Evolutionary conservation across 1,140 invertebrate species (phyloP).

Genomic region (Eciton burchellii): DNA sequence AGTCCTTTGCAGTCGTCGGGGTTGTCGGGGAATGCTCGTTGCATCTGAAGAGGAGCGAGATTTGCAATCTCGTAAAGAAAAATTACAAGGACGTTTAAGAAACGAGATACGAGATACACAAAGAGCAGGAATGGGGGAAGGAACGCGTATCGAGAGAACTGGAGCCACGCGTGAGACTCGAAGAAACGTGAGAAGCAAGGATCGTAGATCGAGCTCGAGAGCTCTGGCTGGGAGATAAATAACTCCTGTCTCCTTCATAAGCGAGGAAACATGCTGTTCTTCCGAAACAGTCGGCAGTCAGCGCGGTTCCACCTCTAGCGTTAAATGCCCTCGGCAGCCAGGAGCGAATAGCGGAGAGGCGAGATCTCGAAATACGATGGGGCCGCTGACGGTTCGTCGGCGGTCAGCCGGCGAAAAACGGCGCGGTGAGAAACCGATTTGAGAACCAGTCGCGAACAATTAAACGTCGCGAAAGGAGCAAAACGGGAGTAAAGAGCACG

Average conservation of each 20-base stretch:
- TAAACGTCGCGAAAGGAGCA: slow-evolving; percentile 76
- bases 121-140: no score
- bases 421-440: slow-evolving; percentile 74
- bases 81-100: no score
- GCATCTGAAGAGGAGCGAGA: no score
- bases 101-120: no score
- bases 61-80: no score
- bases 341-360: neutral
- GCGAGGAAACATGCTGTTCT: neutral
- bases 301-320: neutral
- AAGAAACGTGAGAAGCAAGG: no score
- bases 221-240: neutral
- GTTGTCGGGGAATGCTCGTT: neutral
- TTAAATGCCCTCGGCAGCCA: neutral
- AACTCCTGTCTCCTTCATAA: neutral
- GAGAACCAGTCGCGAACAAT: slow-evolving; percentile 79
- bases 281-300: neutral
- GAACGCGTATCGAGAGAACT: no score
- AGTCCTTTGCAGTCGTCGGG: neutral
- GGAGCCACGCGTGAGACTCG: no score
- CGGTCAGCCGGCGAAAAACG: slow-evolving; percentile 62
- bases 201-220: no score
- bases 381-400: slow-evolving; percentile 24
- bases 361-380: slow-evolving; percentile 25
- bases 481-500: slow-evolving; percentile 65